Conservation (phyloP, 2,113 vertebrate species). For the Tragelaphus strepsiceros region DNA sequence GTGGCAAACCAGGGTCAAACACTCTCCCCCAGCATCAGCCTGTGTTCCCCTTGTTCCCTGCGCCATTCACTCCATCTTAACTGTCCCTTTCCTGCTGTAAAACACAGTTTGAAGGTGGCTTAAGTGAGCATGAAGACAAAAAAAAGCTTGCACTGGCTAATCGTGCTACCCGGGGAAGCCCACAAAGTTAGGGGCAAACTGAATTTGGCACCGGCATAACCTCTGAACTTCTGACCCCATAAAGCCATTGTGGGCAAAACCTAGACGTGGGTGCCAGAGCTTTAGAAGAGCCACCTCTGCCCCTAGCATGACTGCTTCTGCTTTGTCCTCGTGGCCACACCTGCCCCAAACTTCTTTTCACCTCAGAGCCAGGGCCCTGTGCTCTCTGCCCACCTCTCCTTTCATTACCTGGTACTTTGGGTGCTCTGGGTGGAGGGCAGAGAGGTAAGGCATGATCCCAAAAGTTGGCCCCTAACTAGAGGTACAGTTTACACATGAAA, state of each 20-base stretch:
- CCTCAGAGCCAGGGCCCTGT: neutral
- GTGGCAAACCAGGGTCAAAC: neutral
- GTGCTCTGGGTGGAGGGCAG: neutral
- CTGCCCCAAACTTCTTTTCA: neutral
- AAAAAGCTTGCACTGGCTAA: neutral
- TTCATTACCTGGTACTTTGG: neutral
- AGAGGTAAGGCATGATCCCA: neutral
- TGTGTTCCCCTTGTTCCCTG: neutral
- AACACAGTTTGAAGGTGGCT: neutral
- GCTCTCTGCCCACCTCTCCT: neutral
- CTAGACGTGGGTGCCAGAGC: neutral
- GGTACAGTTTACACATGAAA: neutral
- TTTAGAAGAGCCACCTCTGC: neutral
- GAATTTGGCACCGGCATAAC: neutral
- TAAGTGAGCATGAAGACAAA: neutral
- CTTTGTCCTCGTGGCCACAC: neutral
- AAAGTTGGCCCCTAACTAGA: neutral
- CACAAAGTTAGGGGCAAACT: neutral
- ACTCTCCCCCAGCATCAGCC: neutral
- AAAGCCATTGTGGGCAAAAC: neutral
- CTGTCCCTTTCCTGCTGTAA: neutral
- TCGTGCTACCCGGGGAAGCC: neutral
- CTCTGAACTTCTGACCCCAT: neutral
- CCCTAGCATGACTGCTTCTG: neutral
- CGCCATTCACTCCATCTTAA: neutral